Percentiles rank a stretch among this genome's conserved stretches.
These are phyloP conservation scores for Melanogrammus aeglefinus DNA, from an alignment of 2,797 vertebrate genomes.

Conservation along the genomic window DNA sequence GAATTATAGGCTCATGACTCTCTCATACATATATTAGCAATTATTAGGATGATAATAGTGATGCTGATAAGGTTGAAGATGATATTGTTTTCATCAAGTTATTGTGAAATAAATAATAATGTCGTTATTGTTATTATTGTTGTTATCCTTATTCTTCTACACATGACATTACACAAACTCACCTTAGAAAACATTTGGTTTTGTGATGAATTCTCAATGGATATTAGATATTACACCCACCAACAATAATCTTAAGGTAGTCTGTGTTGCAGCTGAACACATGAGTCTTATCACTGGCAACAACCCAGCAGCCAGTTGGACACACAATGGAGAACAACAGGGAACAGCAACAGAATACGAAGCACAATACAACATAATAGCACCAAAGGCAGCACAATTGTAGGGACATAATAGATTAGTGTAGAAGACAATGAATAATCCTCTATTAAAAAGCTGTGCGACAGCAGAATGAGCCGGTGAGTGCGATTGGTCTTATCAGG, in stretches of 20 bases:
- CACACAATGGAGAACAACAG: conserved; percentile 42
- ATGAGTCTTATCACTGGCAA: conserved; percentile 54
- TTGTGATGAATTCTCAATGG: conserved; percentile 29
- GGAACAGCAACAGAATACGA: conserved; percentile 39
- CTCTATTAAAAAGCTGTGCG: conserved; percentile 47
- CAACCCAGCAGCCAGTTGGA: conserved; percentile 54
- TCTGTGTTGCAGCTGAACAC: conserved; percentile 52
- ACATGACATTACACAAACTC: conserved; percentile 28
- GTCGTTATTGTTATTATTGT: too few relatives aligned
- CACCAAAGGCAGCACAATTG: conserved; percentile 41
- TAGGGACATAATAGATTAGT: conserved; percentile 54
- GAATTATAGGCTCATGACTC: neutral
- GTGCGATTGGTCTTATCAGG: conserved; percentile 57
- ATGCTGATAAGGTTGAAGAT: neutral
- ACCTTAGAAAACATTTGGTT: conserved; percentile 6
- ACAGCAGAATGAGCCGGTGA: conserved; percentile 31
- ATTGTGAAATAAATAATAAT: neutral
- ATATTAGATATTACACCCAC: conserved; percentile 48
- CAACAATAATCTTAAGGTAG: conserved; percentile 50
- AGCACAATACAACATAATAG: conserved; percentile 53
- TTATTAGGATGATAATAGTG: neutral
- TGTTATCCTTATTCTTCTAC: neutral
- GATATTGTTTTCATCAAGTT: neutral
- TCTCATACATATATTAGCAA: neutral
- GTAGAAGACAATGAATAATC: conserved; percentile 61